Evolutionary conservation across 2,113 vertebrate genomes (phyloP).

Genomic region (Leptobrachium leishanense): DNA sequence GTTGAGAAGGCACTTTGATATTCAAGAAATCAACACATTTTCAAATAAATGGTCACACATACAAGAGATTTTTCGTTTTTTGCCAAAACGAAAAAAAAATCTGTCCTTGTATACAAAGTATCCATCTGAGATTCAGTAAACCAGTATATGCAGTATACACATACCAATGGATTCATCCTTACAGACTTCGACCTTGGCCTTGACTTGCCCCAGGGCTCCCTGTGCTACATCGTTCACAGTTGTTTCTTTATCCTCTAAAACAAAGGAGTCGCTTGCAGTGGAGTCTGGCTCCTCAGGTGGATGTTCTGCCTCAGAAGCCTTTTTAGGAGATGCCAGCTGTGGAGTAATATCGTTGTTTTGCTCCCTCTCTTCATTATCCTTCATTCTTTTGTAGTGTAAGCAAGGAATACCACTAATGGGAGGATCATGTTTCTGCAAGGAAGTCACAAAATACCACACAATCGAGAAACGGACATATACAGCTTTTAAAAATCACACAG

Average conservation of each 20-base stretch:
- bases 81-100: too few species aligned
- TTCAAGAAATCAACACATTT: too few species aligned
- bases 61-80: too few species aligned
- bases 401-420: constrained; percentile 96
- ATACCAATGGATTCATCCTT: constrained; percentile 97
- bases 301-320: constrained; percentile 65
- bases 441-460: too few species aligned
- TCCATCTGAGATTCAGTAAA: not conserved
- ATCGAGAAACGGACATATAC: too few species aligned
- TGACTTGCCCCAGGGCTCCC: constrained; percentile 92
- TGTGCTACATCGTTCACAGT: constrained; percentile 72
- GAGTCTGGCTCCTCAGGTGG: constrained; percentile 73
- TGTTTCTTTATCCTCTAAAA: constrained; percentile 67
- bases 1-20: too few species aligned
- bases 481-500: too few species aligned
- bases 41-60: too few species aligned
- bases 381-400: constrained; percentile 97
- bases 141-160: constrained; percentile 22
- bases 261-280: constrained; percentile 62
- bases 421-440: constrained; percentile 92
- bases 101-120: not conserved
- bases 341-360: constrained; percentile 79
- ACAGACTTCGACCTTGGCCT: constrained; percentile 97
- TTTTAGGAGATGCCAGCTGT: constrained; percentile 67
- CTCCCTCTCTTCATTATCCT: constrained; percentile 88